These are phyloP conservation scores for Xerus rutilus DNA, from an alignment of 2,797 vertebrate species.

Conservation along the genomic window DNA sequence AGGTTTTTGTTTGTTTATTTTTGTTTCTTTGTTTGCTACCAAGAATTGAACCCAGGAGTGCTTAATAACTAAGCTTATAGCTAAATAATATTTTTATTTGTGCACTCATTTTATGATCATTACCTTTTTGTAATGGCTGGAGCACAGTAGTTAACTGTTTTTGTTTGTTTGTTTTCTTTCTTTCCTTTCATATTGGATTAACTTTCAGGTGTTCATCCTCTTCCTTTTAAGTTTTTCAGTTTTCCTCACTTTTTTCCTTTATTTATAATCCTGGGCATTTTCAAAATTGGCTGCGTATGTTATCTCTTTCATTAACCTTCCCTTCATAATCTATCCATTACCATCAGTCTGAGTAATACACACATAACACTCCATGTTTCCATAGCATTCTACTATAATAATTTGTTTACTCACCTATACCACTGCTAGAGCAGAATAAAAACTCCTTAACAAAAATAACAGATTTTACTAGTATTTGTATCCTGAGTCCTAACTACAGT, in stretches of 20 bases:
- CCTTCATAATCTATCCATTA: background rate
- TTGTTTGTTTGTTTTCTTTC: background rate
- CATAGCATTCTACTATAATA: background rate
- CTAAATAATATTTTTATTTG: background rate
- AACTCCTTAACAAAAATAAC: background rate
- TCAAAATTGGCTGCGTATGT: background rate
- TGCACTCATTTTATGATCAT: background rate
- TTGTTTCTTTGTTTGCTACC: too few relatives aligned
- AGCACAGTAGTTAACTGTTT: background rate
- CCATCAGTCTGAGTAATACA: background rate
- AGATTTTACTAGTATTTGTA: constrained; percentile 6
- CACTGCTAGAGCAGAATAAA: background rate
- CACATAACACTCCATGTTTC: background rate
- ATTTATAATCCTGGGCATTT: background rate
- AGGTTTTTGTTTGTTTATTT: too few relatives aligned
- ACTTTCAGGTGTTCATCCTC: background rate
- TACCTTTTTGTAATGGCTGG: background rate
- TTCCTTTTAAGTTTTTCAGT: background rate
- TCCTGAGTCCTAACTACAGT: background rate
- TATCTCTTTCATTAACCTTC: background rate
- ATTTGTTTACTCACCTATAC: background rate
- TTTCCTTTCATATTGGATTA: background rate
- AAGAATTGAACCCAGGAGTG: too few relatives aligned
- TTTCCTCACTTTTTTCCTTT: background rate
- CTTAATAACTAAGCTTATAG: background rate